A percentile compares a stretch with the other conserved stretches of the same genome.
These are phyloP conservation scores for Bothrops jararaca DNA, from an alignment of 2,113 vertebrate species.

Conservation along the genomic window DNA sequence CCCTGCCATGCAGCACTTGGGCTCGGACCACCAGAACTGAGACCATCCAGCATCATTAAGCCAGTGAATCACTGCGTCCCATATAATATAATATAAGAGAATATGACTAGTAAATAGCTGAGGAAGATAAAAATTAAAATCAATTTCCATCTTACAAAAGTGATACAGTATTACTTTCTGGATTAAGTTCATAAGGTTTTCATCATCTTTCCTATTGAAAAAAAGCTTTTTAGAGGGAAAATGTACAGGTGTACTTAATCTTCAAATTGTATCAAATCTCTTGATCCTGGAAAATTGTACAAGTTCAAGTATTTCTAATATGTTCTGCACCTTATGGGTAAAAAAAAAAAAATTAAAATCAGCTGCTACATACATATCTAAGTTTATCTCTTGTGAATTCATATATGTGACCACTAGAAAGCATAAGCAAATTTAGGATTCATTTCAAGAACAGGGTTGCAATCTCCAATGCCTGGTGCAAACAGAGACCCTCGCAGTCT, in stretches of 20 bases:
- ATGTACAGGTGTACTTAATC: background rate
- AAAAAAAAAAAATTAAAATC: no score
- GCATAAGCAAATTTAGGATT: background rate
- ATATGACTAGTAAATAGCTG: background rate
- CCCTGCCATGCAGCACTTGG: background rate
- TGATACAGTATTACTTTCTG: background rate
- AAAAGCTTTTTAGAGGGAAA: background rate
- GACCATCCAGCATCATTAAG: background rate
- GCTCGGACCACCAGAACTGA: background rate
- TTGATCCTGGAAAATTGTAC: background rate
- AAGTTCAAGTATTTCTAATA: background rate
- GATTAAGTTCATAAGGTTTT: background rate
- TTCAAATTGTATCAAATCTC: background rate
- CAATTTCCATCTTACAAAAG: background rate
- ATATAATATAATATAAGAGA: background rate
- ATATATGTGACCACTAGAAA: background rate
- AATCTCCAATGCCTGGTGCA: background rate
- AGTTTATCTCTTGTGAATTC: background rate
- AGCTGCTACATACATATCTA: background rate
- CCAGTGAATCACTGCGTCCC: background rate
- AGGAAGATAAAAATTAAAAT: background rate
- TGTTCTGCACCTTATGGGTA: background rate
- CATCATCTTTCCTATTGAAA: no score
- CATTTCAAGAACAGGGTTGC: background rate
- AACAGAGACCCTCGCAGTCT: conserved; percentile 5